These are phyloP conservation scores for Myodes glareolus DNA, from an alignment of 2,113 vertebrate genomes.

Conservation along the genomic window DNA sequence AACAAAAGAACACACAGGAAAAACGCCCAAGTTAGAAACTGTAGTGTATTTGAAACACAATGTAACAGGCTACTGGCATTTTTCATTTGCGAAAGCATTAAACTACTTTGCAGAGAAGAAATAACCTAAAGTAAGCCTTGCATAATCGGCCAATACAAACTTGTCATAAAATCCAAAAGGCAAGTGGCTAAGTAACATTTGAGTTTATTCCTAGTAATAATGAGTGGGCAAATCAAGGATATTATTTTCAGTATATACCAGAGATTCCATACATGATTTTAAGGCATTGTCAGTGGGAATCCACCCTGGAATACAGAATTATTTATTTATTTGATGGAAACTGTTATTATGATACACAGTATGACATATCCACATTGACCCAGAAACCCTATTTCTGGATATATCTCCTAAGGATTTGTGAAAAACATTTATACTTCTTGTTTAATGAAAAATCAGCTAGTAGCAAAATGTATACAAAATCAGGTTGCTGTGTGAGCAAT, in stretches of 20 bases:
- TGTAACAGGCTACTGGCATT: neutral
- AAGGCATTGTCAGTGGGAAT: neutral
- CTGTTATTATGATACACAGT: neutral
- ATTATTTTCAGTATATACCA: constrained; percentile 28
- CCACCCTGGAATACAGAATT: neutral
- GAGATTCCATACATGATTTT: neutral
- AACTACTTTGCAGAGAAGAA: neutral
- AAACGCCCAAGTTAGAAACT: neutral
- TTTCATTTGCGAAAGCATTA: constrained; percentile 26
- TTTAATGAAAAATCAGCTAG: neutral
- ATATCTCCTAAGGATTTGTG: neutral
- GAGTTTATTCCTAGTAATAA: neutral
- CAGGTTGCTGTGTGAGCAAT: neutral
- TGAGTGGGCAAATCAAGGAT: neutral
- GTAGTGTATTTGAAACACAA: constrained; percentile 44
- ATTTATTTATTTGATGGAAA: neutral
- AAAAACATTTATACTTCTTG: neutral
- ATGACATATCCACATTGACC: neutral
- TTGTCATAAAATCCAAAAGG: constrained; percentile 1
- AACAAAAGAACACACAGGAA: neutral
- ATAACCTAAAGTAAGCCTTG: neutral
- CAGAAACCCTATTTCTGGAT: neutral
- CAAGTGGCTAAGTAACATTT: neutral
- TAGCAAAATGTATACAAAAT: neutral
- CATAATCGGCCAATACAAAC: neutral